Base-by-base conservation (phyloP, 2,888 invertebrate genomes). In the Andrena dorsata region DNA sequence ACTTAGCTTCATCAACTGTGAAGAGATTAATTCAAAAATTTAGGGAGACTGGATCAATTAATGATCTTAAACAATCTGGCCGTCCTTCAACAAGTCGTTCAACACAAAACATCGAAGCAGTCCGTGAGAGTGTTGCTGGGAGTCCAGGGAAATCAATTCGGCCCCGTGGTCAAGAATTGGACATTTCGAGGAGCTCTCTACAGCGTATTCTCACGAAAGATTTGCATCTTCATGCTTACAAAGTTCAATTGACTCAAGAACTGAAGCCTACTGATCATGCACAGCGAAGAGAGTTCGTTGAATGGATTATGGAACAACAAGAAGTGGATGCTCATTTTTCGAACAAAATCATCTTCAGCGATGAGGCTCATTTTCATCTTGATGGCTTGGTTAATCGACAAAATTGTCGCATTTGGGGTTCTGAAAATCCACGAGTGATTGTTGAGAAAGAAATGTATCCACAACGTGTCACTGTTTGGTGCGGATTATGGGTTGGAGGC, bases 401-500 rank as follows among this genome's bases (percentile, higher is more conserved):
- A 35, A 88, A 90, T 85, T 90, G 88, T 20, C 61, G 68, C 5
- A 68, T 73, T 63, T 69, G 49, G 53, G 49, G 63, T 47, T n/a
- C 91, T 72, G 91, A 91, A 74, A 90, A 92, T 77, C 90, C 91
- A 76, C 91, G 60, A 91, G 89, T 75, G 85, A 72, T 91, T 92
- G 71, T 89, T 86, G 61, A 86, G 92, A 91, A 88, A 92, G 85
- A 85, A 85, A 87, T 82, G 70, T 58, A 49, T 68, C 63, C 72
- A 78, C 81, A 90, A 90, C 88, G 86, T 86, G 83, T 90, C 61
- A 92, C 91, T 41, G 77, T 77, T 61, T 84, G 92, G 90, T 90
- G 93, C 86, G 91, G 90, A 80, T 92, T 93, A 82, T 92, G 90
- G 89, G 83, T 86, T 87, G 90, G 89, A 76, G 92, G 91, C 80